Percentiles rank a stretch among this genome's conserved stretches.
Conservation (phyloP, 1,140 invertebrate species). For the Eulimnadia texana region DNA sequence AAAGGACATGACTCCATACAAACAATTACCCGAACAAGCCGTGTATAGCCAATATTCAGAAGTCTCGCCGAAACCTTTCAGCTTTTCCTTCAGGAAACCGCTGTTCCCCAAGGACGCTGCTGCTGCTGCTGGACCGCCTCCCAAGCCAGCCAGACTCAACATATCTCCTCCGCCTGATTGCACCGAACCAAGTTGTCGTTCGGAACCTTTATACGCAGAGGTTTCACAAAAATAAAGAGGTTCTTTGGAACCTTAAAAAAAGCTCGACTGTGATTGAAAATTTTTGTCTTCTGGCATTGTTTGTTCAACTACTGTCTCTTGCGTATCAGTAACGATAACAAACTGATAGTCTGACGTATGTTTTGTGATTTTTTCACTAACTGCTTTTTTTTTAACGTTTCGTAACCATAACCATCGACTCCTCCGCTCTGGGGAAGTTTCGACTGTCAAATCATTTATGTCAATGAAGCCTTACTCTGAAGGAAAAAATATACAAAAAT, state of each 20-base stretch:
- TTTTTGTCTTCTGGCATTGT: not conserved
- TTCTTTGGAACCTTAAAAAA: no score
- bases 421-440: not conserved
- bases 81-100: constrained; percentile 8
- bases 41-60: constrained; percentile 31
- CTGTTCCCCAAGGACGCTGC: constrained; percentile 9
- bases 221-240: constrained; percentile 17
- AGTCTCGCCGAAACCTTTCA: constrained; percentile 23
- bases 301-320: not conserved
- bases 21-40: not conserved
- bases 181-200: constrained; percentile 46
- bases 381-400: not conserved
- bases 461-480: not conserved
- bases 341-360: not conserved
- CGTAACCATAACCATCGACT: no score
- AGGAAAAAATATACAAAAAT: not conserved
- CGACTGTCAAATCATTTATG: not conserved
- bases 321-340: not conserved
- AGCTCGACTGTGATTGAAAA: not conserved
- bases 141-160: constrained; percentile 18
- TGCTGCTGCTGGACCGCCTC: constrained; percentile 7
- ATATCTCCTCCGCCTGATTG: constrained; percentile 46
- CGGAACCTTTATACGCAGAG: constrained; percentile 53
- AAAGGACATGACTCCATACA: constrained; percentile 29
- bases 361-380: not conserved